Evolutionary conservation across 2,888 invertebrate species (phyloP).

Genomic region (Taenaris catops): DNA sequence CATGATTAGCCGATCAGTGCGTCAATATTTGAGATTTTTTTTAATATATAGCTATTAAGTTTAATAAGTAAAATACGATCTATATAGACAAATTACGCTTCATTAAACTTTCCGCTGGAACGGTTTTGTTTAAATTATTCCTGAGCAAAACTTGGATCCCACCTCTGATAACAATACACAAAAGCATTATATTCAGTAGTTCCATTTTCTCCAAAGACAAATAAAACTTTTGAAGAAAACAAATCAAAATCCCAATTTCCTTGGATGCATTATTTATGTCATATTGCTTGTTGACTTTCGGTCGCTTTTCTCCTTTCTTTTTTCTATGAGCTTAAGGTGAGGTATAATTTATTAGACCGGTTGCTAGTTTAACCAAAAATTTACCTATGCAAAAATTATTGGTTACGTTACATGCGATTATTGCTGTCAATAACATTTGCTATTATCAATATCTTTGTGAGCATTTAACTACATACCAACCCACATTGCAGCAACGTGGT

Average conservation of each 20-base stretch:
- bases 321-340: slow-evolving; percentile 55
- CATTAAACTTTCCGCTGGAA: slow-evolving; percentile 44
- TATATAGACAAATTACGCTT: slow-evolving; percentile 3
- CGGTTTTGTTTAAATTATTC: neutral
- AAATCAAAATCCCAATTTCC: slow-evolving; percentile 78
- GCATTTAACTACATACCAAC: neutral
- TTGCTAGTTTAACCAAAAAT: slow-evolving; percentile 56
- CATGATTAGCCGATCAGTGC: no score
- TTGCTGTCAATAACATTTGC: no score
- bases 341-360: slow-evolving; percentile 50
- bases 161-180: slow-evolving; percentile 32
- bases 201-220: slow-evolving; percentile 53
- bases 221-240: slow-evolving; percentile 75
- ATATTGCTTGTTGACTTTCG: slow-evolving; percentile 67
- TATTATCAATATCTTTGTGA: no score
- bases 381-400: no score
- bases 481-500: no score
- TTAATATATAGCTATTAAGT: no score
- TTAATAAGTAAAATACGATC: no score
- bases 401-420: no score
- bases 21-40: no score
- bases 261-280: slow-evolving; percentile 75
- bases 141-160: neutral
- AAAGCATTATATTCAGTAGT: slow-evolving; percentile 46
- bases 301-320: slow-evolving; percentile 63